A percentile compares a stretch with the other conserved stretches of the same genome.
Evolutionary conservation across 2,113 vertebrate genomes (phyloP).

Genomic region (Pseudorectes ferrugineus): DNA sequence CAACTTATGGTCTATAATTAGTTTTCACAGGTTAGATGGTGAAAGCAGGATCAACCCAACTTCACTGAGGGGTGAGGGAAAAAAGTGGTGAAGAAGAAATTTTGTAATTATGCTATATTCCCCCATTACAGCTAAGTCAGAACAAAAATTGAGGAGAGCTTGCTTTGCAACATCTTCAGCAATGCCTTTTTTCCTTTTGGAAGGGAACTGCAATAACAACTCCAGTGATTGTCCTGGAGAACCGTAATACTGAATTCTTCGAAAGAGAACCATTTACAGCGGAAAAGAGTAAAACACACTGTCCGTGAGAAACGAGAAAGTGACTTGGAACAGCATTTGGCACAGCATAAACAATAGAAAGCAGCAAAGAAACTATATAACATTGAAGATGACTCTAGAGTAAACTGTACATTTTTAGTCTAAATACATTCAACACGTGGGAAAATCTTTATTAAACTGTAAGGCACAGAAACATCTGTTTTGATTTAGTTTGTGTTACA

Average conservation of each 20-base stretch:
- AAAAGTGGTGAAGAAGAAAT: background rate
- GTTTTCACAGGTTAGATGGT: background rate
- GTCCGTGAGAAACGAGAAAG: background rate
- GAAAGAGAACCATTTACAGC: background rate
- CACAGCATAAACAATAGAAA: background rate
- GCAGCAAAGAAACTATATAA: background rate
- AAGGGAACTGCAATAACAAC: background rate
- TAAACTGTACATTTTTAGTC: conserved; percentile 18
- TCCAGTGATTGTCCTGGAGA: background rate
- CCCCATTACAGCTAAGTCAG: background rate
- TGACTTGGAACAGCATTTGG: background rate
- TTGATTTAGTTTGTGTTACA: conserved; percentile 1
- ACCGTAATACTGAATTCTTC: background rate
- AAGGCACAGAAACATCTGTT: conserved; percentile 35
- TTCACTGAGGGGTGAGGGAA: background rate
- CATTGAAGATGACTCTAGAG: background rate
- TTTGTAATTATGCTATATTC: background rate
- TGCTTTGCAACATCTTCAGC: background rate
- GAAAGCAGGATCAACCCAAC: background rate
- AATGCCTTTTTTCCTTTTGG: background rate
- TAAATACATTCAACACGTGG: conserved; percentile 5
- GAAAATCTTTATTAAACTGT: conserved; percentile 35
- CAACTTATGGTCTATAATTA: background rate
- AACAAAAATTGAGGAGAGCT: background rate
- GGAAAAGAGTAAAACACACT: background rate